Percentiles rank a stretch among this genome's conserved stretches.
Evolutionary conservation across 2,113 vertebrate species (phyloP).

Genomic region (Ammospiza nelsoni): DNA sequence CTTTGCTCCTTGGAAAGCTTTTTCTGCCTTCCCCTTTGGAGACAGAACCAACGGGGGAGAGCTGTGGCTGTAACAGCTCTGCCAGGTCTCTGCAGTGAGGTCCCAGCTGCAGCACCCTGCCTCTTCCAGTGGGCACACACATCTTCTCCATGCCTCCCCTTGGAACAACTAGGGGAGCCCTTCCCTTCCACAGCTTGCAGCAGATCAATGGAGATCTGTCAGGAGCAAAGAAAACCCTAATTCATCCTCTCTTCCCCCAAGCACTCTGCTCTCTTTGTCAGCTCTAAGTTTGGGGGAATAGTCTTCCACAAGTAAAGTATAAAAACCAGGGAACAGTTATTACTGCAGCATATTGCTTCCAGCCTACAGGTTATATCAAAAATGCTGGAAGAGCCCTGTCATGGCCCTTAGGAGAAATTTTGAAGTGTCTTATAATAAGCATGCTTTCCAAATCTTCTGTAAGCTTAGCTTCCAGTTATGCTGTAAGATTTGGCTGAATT

Average conservation of each 20-base stretch:
- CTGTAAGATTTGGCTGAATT: neutral
- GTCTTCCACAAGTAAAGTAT: neutral
- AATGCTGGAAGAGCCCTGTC: neutral
- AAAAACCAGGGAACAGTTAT: neutral
- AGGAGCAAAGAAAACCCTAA: neutral
- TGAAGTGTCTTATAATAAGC: neutral
- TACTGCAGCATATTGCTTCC: neutral
- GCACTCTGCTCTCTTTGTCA: neutral
- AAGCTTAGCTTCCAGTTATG: neutral
- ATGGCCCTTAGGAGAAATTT: neutral
- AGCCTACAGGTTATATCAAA: neutral
- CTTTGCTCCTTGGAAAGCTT: neutral
- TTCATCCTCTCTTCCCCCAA: neutral
- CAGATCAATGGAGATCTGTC: neutral
- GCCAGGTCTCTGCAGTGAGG: neutral
- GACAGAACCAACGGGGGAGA: neutral
- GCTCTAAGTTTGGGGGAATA: neutral
- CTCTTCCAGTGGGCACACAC: no score
- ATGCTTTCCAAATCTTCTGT: neutral
- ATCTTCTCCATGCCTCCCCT: neutral
- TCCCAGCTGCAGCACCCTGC: neutral
- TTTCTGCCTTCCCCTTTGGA: neutral
- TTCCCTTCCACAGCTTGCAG: neutral
- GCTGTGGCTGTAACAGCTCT: neutral
- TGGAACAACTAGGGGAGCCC: accelerated